phyloP scores from a whole-genome alignment of 2,797 vertebrate species.

The Gouania willdenowi region DNA sequence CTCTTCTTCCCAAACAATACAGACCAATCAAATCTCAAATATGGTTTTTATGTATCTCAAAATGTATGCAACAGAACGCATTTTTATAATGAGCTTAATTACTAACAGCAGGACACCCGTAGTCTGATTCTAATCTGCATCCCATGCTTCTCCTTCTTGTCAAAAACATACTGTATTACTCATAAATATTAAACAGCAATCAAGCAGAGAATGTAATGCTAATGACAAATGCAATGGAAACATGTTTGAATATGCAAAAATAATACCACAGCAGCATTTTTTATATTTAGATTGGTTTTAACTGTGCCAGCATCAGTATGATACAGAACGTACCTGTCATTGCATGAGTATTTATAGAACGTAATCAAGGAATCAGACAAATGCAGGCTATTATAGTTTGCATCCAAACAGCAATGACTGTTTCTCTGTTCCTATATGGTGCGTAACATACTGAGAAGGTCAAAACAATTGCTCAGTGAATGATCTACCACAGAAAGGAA shows the following conservation, averaged over 20 bases:
- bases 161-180: neutral
- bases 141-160: neutral
- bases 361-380: too few species aligned
- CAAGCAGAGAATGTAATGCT: slow-evolving; percentile 6
- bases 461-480: slow-evolving; percentile 6
- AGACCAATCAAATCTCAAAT: too few species aligned
- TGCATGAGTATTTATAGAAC: too few species aligned
- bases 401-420: neutral
- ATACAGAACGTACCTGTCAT: too few species aligned
- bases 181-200: slow-evolving; percentile 19
- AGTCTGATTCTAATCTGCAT: neutral
- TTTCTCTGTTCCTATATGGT: too few species aligned
- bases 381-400: neutral
- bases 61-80: too few species aligned
- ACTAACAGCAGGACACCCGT: slow-evolving; percentile 1
- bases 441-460: neutral
- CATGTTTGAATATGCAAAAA: slow-evolving; percentile 35
- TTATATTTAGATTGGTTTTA: neutral
- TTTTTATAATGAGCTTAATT: neutral
- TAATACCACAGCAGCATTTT: slow-evolving; percentile 28
- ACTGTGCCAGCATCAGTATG: neutral
- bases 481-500: slow-evolving; percentile 16
- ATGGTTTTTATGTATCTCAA: neutral
- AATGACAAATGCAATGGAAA: slow-evolving; percentile 20
- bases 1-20: slow-evolving; percentile 6